Conservation (phyloP, 2,113 vertebrate genomes). For the Eubucco bourcierii region DNA sequence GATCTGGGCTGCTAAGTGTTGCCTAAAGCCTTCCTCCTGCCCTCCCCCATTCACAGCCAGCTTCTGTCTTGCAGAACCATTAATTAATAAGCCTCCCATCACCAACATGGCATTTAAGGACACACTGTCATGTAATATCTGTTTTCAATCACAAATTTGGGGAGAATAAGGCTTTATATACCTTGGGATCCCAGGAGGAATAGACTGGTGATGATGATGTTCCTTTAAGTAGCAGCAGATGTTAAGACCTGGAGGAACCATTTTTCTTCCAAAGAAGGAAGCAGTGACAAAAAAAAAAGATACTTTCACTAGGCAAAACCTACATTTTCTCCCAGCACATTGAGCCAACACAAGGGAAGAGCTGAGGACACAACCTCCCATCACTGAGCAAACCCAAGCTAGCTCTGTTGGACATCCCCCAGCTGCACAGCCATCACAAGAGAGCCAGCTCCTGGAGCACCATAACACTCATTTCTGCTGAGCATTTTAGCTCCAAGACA, state of each 20-base stretch:
- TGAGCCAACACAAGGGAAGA: neutral
- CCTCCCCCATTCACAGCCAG: neutral
- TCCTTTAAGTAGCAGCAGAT: slow-evolving; percentile 47
- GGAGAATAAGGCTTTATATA: slow-evolving; percentile 1
- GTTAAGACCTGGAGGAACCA: neutral
- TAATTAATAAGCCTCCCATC: neutral
- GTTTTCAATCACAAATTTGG: neutral
- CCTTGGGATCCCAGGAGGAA: neutral
- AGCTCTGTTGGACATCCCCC: rapidly evolving
- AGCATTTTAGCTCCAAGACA: neutral
- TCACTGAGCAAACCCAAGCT: neutral
- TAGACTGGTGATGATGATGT: neutral
- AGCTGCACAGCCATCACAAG: neutral
- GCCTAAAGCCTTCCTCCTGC: neutral
- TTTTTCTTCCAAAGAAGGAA: slow-evolving; percentile 14
- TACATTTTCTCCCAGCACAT: neutral
- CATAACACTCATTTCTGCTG: rapidly evolving
- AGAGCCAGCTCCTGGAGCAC: neutral
- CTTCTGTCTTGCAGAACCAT: neutral
- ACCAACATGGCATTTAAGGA: neutral
- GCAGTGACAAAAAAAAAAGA: neutral
- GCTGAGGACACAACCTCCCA: neutral
- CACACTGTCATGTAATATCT: neutral
- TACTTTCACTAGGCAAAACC: neutral
- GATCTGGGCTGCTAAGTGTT: neutral